These are phyloP conservation scores for Lethenteron camtschaticum DNA, from an alignment of 2,113 vertebrate species.

Conservation along the genomic window DNA sequence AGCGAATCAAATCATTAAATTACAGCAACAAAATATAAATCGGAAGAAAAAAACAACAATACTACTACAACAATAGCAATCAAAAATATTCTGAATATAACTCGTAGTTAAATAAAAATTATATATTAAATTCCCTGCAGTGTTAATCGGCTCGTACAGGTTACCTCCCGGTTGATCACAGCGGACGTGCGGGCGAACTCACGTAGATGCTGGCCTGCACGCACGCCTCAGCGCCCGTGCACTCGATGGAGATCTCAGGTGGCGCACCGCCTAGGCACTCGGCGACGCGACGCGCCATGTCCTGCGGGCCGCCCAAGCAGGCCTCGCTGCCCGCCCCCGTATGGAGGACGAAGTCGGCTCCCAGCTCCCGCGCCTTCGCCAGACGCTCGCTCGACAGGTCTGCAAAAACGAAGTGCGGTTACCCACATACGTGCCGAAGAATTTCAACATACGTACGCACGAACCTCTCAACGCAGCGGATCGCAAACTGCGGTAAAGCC, in stretches of 20 bases:
- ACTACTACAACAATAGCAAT: too few species aligned
- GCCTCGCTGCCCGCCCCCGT: slow-evolving; percentile 22
- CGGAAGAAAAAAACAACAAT: too few species aligned
- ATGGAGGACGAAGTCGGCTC: slow-evolving; percentile 41
- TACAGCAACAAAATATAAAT: too few species aligned
- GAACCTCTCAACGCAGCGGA: too few species aligned
- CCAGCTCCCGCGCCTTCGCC: slow-evolving; percentile 50
- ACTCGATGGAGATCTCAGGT: slow-evolving; percentile 61
- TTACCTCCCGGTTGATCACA: too few species aligned
- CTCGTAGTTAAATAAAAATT: too few species aligned
- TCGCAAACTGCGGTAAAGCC: too few species aligned
- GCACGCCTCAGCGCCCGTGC: slow-evolving; percentile 44
- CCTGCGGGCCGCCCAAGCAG: slow-evolving; percentile 16
- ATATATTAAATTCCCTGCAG: too few species aligned
- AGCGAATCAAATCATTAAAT: too few species aligned
- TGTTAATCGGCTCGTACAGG: too few species aligned
- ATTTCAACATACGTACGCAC: too few species aligned
- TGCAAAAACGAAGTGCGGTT: slow-evolving; percentile 13
- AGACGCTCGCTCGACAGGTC: slow-evolving; percentile 48
- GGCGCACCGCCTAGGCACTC: slow-evolving; percentile 34
- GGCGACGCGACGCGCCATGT: slow-evolving; percentile 35
- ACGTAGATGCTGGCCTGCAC: slow-evolving; percentile 71
- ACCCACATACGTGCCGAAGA: neutral
- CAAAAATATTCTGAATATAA: too few species aligned
- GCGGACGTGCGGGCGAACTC: slow-evolving; percentile 17